phyloP scores from a whole-genome alignment of 2,113 vertebrate genomes.

The Pipra filicauda region DNA sequence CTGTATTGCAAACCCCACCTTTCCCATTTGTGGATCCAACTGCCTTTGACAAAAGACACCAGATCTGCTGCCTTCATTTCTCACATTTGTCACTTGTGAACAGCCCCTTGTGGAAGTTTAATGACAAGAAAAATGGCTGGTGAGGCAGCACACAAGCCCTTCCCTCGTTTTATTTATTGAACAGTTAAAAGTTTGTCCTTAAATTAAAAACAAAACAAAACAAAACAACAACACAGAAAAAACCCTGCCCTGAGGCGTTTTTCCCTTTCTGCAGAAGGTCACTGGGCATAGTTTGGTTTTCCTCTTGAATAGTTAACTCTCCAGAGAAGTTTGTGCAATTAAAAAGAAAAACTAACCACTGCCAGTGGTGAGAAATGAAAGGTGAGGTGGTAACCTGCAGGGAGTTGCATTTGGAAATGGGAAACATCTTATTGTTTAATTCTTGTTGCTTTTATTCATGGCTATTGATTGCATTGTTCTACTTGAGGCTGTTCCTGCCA shows the following conservation, averaged over 20 bases:
- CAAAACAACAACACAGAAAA: neutral
- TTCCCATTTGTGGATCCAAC: neutral
- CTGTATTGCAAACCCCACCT: fast-evolving
- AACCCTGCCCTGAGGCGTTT: neutral
- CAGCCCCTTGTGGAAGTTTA: neutral
- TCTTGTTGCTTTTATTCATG: neutral
- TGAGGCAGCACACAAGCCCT: neutral
- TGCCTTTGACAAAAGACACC: neutral
- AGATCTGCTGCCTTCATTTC: neutral
- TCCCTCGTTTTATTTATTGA: neutral
- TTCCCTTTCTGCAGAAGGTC: constrained; percentile 22
- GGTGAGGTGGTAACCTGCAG: neutral
- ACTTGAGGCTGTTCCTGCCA: neutral
- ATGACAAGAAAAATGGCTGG: neutral
- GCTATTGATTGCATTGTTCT: neutral
- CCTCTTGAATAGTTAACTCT: neutral
- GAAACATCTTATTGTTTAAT: neutral
- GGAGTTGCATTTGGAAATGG: neutral
- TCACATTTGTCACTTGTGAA: neutral
- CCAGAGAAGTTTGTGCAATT: neutral
- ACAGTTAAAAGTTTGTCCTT: neutral
- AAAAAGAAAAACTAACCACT: neutral
- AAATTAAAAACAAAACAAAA: neutral
- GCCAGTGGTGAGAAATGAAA: neutral
- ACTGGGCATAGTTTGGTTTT: neutral